Evolutionary conservation across 2,888 invertebrate genomes (phyloP).

Genomic region (Folsomia manolachei): DNA sequence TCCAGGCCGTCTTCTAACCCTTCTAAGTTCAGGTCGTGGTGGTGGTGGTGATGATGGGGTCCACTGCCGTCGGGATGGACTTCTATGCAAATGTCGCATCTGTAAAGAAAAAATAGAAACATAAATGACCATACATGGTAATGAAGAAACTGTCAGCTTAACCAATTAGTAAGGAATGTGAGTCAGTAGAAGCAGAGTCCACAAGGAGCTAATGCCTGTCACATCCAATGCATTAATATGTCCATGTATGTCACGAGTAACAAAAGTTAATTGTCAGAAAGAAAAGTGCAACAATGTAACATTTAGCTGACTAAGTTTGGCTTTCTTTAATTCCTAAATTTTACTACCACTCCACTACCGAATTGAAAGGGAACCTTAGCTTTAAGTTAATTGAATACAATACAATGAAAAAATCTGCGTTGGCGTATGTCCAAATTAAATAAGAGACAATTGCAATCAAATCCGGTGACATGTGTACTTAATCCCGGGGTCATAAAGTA

Average conservation of each 20-base stretch:
- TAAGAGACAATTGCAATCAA: neutral
- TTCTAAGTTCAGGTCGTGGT: conserved; percentile 25
- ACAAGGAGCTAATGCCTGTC: neutral
- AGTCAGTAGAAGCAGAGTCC: conserved; percentile 7
- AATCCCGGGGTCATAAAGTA: too few species aligned
- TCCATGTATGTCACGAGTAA: neutral
- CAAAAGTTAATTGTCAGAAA: neutral
- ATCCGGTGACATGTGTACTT: too few species aligned
- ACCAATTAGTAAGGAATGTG: conserved; percentile 29
- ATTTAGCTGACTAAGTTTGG: too few species aligned
- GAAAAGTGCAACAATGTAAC: neutral
- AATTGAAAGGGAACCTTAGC: neutral
- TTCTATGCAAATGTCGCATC: conserved; percentile 50
- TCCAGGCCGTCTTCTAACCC: conserved; percentile 43
- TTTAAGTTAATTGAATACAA: too few species aligned
- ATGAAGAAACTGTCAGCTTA: neutral
- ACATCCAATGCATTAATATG: neutral
- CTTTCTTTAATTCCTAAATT: neutral
- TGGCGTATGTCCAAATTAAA: neutral
- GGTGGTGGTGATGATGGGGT: conserved; percentile 25
- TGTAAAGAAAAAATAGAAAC: conserved; percentile 29
- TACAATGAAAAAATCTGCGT: neutral
- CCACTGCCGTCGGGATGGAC: conserved; percentile 32
- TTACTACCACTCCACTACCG: neutral
- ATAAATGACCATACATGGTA: neutral